Conservation (phyloP, 2,888 invertebrate species). For the Asteroscopus sphinx region DNA sequence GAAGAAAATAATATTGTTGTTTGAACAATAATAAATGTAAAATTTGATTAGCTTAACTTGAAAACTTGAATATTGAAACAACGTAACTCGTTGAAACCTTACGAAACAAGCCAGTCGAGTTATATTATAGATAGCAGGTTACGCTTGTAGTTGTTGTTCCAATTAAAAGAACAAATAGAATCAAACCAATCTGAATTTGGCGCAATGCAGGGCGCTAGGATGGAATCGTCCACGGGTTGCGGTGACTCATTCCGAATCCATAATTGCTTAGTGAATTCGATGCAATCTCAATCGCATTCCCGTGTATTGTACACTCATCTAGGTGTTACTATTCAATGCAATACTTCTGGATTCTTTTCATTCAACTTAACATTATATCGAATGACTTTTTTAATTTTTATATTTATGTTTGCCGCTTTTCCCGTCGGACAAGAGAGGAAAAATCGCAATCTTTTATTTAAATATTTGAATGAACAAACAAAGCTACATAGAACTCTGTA, state of each 20-base stretch:
- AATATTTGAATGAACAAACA: slow-evolving; percentile 20
- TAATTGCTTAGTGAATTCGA: slow-evolving; percentile 74
- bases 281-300: slow-evolving; percentile 62
- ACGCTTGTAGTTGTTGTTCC: slow-evolving; percentile 68
- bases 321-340: slow-evolving; percentile 2
- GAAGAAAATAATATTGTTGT: slow-evolving; percentile 49
- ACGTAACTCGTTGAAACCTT: slow-evolving; percentile 26
- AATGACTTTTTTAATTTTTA: slow-evolving; percentile 19
- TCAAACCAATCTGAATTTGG: slow-evolving; percentile 81
- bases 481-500: slow-evolving; percentile 26
- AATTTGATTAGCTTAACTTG: too few species aligned
- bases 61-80: slow-evolving; percentile 11
- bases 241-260: slow-evolving; percentile 79
- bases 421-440: slow-evolving; percentile 21
- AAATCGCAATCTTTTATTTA: slow-evolving; percentile 24
- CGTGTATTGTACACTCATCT: slow-evolving; percentile 9
- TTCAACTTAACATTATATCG: not conserved
- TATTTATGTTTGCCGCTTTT: slow-evolving; percentile 18
- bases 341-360: slow-evolving; percentile 4
- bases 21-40: slow-evolving; percentile 49
- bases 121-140: slow-evolving; percentile 55
- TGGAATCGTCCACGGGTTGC: slow-evolving; percentile 78
- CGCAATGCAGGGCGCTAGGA: slow-evolving; percentile 86
- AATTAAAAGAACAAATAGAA: slow-evolving; percentile 81
- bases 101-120: slow-evolving; percentile 40